Base-by-base conservation (phyloP, 2,797 vertebrate genomes). In the Muraenolepis orangiensis region DNA sequence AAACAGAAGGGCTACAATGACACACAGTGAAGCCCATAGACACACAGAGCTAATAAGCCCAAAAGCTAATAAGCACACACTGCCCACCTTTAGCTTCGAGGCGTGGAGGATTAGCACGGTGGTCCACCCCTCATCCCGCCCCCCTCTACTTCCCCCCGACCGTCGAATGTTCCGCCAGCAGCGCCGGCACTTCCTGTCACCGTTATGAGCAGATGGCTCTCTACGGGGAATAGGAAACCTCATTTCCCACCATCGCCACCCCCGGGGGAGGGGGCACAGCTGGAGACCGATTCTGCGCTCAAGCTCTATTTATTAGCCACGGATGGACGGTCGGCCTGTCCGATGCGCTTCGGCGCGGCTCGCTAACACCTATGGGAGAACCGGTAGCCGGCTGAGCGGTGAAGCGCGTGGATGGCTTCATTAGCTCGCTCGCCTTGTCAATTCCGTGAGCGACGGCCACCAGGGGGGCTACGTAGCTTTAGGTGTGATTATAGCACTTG, bases 181-280 rank as follows among this genome's bases (percentile, higher is more conserved):
- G n/a, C 32, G 32, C 32, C 32, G 32, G 4, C 20, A n/a, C 42
- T 46, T 18, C 16, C 13, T 18, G 32, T 34, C 32, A 3, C 32
- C 3, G 46, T 57, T 4, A 57, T 6, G 14, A 73, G 36, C 87
- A 90, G 86, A 88, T 89, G 86, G 83, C 76, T 84, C 81, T 79
- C 77, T 86, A 77, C 76, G 67, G 84, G 82, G 82, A 69, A n/a
- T n/a, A 73, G 72, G 69, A 26, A 76, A 74, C 57, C 76, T 85
- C 76, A 86, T 87, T 87, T 87, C 81, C 81, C 83, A 81, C 81
- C 83, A 81, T 80, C 74, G 32, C 77, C 84, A 87, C 84, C 86
- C 88, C n/a, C n/a, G n/a, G n/a, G n/a, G n/a, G n/a, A n/a, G 84
- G 64, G 64, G 77, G 86, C 86, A 78, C 81, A 70, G 82, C 68